Conservation (phyloP, 2,888 invertebrate genomes). For the Rambutsinella grinnellia region DNA sequence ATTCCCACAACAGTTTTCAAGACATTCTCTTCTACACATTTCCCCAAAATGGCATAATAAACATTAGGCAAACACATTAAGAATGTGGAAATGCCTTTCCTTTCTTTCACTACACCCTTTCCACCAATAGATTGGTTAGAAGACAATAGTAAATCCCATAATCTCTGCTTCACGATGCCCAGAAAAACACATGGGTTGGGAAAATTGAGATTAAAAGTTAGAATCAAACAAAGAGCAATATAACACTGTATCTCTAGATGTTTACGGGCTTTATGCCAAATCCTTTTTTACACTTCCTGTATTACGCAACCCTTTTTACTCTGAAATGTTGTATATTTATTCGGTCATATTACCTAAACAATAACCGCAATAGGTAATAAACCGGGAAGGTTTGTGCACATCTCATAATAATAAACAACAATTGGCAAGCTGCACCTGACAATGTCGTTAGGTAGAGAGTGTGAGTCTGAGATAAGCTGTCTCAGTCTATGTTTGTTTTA, state of each 20-base stretch:
- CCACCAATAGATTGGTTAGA: neutral
- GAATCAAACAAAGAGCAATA: neutral
- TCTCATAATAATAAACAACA: neutral
- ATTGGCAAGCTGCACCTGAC: too few relatives aligned
- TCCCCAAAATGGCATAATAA: slow-evolving; percentile 12
- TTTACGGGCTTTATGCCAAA: neutral
- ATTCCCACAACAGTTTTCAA: too few relatives aligned
- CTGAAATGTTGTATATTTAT: neutral
- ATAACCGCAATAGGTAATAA: neutral
- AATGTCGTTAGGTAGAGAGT: neutral
- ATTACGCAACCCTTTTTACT: neutral
- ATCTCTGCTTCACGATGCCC: neutral
- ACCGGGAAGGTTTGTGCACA: neutral
- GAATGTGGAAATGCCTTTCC: neutral
- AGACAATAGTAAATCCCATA: neutral
- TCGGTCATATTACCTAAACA: neutral
- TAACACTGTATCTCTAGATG: neutral
- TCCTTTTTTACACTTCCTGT: neutral
- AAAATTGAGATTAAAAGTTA: neutral
- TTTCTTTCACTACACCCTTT: neutral
- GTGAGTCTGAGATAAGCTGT: neutral
- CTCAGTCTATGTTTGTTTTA: slow-evolving; percentile 20
- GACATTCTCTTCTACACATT: too few relatives aligned
- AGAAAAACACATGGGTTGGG: neutral
- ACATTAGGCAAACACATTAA: slow-evolving; percentile 6